phyloP scores from a whole-genome alignment of 2,888 invertebrate species.

The Eudemis profundana region DNA sequence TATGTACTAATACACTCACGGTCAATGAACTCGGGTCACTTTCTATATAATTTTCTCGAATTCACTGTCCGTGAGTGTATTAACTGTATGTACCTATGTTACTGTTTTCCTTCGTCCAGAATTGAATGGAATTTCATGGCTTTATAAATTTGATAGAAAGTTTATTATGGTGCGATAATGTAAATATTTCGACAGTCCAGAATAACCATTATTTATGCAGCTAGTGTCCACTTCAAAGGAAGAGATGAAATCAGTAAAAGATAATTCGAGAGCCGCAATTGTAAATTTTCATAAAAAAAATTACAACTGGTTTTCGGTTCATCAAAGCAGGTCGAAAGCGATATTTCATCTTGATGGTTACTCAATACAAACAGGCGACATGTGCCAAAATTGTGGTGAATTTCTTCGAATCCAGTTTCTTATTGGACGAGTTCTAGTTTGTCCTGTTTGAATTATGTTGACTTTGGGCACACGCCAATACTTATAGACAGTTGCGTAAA shows the following conservation, averaged over 20 bases:
- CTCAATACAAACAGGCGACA: constrained; percentile 46
- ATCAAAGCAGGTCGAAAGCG: constrained; percentile 37
- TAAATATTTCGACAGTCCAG: not conserved
- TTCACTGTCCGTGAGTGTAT: too few species aligned
- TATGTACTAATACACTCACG: not conserved
- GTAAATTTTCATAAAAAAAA: not conserved
- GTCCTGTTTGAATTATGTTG: constrained; percentile 48
- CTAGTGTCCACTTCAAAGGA: not conserved
- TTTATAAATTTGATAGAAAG: not conserved
- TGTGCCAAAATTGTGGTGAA: constrained; percentile 47
- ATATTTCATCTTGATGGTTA: constrained; percentile 47
- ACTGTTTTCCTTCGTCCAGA: not conserved
- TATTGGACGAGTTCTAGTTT: constrained; percentile 44
- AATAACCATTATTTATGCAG: not conserved
- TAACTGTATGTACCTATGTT: too few species aligned
- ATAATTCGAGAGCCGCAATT: not conserved
- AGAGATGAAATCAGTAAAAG: constrained; percentile 15
- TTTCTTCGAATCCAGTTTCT: constrained; percentile 47
- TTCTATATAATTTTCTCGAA: too few species aligned
- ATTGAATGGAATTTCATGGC: not conserved
- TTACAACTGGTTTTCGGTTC: constrained; percentile 12
- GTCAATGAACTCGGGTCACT: too few species aligned
- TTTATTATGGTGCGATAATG: not conserved
- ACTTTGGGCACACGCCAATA: constrained; percentile 55
- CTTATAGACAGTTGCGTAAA: constrained; percentile 45